Evolutionary conservation across 2,888 invertebrate species (phyloP).

Genomic region (Agrotis segetum): DNA sequence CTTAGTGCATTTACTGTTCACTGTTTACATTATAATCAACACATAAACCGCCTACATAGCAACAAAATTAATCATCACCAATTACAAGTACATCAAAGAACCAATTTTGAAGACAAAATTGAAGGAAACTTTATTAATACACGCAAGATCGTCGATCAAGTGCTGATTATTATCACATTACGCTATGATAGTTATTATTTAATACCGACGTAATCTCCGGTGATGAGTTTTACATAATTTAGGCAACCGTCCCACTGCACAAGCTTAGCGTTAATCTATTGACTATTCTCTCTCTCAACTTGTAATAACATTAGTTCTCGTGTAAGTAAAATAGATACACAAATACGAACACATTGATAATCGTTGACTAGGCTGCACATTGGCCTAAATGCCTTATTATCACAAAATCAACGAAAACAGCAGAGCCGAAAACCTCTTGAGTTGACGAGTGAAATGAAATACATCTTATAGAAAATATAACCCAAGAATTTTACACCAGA

Average conservation of each 20-base stretch:
- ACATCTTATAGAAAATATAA: too few relatives aligned
- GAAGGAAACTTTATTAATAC: slow-evolving; percentile 32
- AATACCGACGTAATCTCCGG: slow-evolving; percentile 61
- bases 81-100: slow-evolving; percentile 30
- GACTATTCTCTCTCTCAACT: not conserved
- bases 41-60: not conserved
- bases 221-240: slow-evolving; percentile 71
- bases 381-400: too few relatives aligned
- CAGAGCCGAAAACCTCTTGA: too few relatives aligned
- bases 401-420: too few relatives aligned
- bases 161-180: slow-evolving; percentile 60
- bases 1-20: too few relatives aligned
- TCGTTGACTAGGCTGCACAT: not conserved
- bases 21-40: not conserved
- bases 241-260: not conserved
- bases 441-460: too few relatives aligned
- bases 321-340: not conserved
- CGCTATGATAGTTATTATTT: slow-evolving; percentile 65
- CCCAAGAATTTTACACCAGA: too few relatives aligned
- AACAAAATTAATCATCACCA: slow-evolving; percentile 36
- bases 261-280: not conserved
- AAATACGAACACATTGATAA: not conserved
- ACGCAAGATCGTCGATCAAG: slow-evolving; percentile 45
- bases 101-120: slow-evolving; percentile 44
- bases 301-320: not conserved